Conservation (phyloP, 2,797 vertebrate species). For the Mallotus villosus region DNA sequence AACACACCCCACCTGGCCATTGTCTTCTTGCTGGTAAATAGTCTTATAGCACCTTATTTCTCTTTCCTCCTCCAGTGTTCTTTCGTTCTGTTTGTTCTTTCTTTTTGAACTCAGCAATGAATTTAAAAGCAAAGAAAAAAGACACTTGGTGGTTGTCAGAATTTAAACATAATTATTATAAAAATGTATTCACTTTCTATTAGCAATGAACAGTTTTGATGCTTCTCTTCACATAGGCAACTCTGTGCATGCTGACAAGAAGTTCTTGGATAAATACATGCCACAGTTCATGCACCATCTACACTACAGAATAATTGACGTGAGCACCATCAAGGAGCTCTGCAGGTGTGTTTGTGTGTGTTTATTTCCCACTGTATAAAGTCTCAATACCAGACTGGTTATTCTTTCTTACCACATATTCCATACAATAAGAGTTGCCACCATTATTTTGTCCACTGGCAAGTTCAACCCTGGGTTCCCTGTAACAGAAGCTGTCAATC, state of each 20-base stretch:
- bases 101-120: no score
- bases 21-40: constrained; percentile 91
- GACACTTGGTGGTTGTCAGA: no score
- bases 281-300: constrained; percentile 96
- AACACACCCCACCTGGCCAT: constrained; percentile 90
- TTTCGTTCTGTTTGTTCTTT: no score
- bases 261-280: constrained; percentile 97
- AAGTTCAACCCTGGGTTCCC: no score
- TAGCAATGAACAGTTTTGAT: neutral
- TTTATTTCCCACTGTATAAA: neutral
- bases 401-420: no score
- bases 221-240: constrained; percentile 78
- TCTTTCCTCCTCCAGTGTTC: neutral
- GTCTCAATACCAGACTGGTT: no score
- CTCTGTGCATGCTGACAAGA: constrained; percentile 97
- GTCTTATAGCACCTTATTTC: neutral
- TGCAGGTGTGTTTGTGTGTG: constrained; percentile 81
- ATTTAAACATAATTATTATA: no score
- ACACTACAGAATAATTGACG: constrained; percentile 96
- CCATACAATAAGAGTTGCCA: no score
- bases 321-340: constrained; percentile 97
- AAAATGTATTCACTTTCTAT: no score
- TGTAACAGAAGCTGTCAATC: no score
- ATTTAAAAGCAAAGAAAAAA: no score
- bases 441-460: no score